These are phyloP conservation scores for Leuciscus waleckii DNA, from an alignment of 2,797 vertebrate species.

Conservation along the genomic window DNA sequence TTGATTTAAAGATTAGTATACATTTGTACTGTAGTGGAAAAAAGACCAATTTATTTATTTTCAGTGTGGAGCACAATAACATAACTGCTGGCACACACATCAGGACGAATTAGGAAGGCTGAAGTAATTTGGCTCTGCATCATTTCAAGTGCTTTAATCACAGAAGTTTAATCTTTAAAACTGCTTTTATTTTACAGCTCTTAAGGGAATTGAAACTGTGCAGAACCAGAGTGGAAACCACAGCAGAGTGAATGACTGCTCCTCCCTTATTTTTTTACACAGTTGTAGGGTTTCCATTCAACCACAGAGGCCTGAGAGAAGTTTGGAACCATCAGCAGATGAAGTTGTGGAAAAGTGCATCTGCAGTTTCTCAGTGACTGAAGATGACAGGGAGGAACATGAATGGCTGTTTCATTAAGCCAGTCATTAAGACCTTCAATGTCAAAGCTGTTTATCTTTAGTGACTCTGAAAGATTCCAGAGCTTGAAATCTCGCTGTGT, in stretches of 20 bases:
- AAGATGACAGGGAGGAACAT: constrained; percentile 42
- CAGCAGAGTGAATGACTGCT: constrained; percentile 63
- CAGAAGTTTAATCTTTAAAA: constrained; percentile 52
- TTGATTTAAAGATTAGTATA: background rate
- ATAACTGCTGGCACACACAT: constrained; percentile 2
- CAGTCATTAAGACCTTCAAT: constrained; percentile 25
- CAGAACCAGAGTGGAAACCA: background rate
- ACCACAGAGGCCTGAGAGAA: constrained; percentile 54
- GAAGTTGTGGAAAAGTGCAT: constrained; percentile 31
- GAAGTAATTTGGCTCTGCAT: constrained; percentile 12
- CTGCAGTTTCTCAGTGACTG: constrained; percentile 12
- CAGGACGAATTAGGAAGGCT: background rate
- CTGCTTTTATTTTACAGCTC: constrained; percentile 80
- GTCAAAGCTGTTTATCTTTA: constrained; percentile 38
- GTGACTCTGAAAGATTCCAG: constrained; percentile 10
- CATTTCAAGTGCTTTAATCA: background rate
- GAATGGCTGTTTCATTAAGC: constrained; percentile 31
- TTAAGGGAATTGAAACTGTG: background rate
- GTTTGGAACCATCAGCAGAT: constrained; percentile 58
- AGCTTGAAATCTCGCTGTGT: background rate
- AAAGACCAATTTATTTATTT: background rate
- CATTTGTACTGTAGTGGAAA: background rate
- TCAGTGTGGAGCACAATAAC: background rate
- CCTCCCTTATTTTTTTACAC: constrained; percentile 55
- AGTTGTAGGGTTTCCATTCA: constrained; percentile 62